Evolutionary conservation across 2,797 vertebrate species (phyloP).

Genomic region (Agapornis canus): DNA sequence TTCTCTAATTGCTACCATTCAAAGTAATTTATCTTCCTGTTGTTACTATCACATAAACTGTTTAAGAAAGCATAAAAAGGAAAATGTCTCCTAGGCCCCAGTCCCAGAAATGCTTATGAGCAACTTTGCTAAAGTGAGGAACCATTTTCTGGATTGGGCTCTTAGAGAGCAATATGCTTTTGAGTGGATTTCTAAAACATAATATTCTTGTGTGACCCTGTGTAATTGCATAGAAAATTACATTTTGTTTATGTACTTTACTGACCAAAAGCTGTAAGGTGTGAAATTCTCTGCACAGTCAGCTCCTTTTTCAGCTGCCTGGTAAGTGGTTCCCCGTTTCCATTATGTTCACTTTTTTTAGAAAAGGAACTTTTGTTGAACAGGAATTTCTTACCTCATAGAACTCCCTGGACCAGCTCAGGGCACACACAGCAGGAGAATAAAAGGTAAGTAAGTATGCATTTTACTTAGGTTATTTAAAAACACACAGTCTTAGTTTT

Average conservation of each 20-base stretch:
- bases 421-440: constrained; percentile 69
- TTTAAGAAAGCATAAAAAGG: constrained; percentile 65
- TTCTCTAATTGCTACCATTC: constrained; percentile 74
- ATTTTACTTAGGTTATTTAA: constrained; percentile 44
- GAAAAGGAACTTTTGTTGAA: constrained; percentile 68
- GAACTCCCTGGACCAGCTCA: constrained; percentile 62
- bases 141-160: constrained; percentile 40
- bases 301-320: constrained; percentile 59
- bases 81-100: constrained; percentile 42
- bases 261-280: constrained; percentile 51
- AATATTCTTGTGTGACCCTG: constrained; percentile 48
- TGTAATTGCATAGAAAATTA: constrained; percentile 51
- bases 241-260: constrained; percentile 65
- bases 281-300: constrained; percentile 67
- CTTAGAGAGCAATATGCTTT: constrained; percentile 53
- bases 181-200: constrained; percentile 56
- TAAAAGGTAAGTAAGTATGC: constrained; percentile 61
- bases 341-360: constrained; percentile 69
- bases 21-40: constrained; percentile 72
- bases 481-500: constrained; percentile 43
- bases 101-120: constrained; percentile 11
- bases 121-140: constrained; percentile 30
- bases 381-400: constrained; percentile 71
- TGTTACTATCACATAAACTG: constrained; percentile 71
- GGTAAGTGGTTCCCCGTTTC: constrained; percentile 59